Conservation (phyloP, 2,888 invertebrate genomes). For the Monopis laevigella region DNA sequence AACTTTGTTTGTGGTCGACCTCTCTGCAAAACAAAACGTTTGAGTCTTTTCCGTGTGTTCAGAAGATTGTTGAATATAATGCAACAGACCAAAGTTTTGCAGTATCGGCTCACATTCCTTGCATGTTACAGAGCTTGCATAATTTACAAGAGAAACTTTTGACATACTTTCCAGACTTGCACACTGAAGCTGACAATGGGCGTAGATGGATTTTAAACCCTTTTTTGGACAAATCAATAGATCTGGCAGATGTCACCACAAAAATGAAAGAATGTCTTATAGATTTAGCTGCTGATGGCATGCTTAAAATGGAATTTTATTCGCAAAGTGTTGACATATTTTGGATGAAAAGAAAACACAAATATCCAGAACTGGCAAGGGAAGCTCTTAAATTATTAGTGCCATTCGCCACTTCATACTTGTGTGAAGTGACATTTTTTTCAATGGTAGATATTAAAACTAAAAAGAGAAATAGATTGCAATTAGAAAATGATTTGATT, state of each 20-base stretch:
- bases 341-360: conserved; percentile 16
- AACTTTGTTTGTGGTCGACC: conserved; percentile 21
- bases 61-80: conserved; percentile 24
- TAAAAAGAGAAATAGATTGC: conserved; percentile 17
- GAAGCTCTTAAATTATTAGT: conserved; percentile 18
- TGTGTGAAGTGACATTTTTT: no score
- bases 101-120: conserved; percentile 24
- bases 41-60: conserved; percentile 21
- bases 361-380: conserved; percentile 16
- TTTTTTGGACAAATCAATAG: conserved; percentile 17
- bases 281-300: conserved; percentile 21
- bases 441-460: conserved; percentile 9
- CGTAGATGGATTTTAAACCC: conserved; percentile 18
- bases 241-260: conserved; percentile 18
- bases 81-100: conserved; percentile 21
- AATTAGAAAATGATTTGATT: conserved; percentile 1
- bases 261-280: conserved; percentile 20
- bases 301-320: conserved; percentile 21
- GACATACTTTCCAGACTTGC: conserved; percentile 17
- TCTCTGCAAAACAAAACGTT: conserved; percentile 22
- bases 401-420: conserved; percentile 20
- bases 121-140: conserved; percentile 26
- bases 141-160: conserved; percentile 24
- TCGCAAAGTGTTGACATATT: no score
- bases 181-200: conserved; percentile 19